Conservation (phyloP, 1,140 invertebrate genomes). For the Drosophila pallidifrons region DNA sequence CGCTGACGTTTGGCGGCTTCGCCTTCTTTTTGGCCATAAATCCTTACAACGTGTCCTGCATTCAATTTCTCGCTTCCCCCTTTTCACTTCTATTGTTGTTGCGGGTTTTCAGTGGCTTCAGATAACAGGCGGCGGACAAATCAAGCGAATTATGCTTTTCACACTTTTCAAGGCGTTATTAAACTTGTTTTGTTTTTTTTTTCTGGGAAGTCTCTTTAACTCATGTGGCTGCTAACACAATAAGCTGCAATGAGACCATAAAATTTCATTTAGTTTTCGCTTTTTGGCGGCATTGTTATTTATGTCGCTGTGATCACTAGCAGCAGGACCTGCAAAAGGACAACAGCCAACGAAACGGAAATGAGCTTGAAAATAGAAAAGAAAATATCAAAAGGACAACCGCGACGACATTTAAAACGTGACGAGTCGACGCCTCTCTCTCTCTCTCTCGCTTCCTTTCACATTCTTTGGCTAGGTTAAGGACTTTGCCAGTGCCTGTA, state of each 20-base stretch:
- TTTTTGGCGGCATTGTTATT: slow-evolving; percentile 27
- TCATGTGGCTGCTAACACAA: not conserved
- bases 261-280: slow-evolving; percentile 20
- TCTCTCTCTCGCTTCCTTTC: slow-evolving; percentile 2
- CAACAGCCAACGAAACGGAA: slow-evolving; percentile 64
- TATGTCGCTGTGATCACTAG: slow-evolving; percentile 19
- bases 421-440: slow-evolving; percentile 44
- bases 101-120: too few species aligned
- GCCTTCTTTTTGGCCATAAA: slow-evolving; percentile 60
- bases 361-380: slow-evolving; percentile 58
- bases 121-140: slow-evolving; percentile 14
- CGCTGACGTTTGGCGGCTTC: slow-evolving; percentile 55
- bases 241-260: slow-evolving; percentile 5
- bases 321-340: slow-evolving; percentile 13
- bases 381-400: slow-evolving; percentile 63
- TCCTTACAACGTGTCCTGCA: slow-evolving; percentile 77
- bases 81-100: slow-evolving; percentile 17
- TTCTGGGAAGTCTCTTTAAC: not conserved
- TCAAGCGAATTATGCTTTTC: slow-evolving; percentile 8
- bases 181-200: not conserved
- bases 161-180: not conserved
- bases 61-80: slow-evolving; percentile 59
- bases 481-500: slow-evolving; percentile 18
- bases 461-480: not conserved
- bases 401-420: slow-evolving; percentile 72